These are phyloP conservation scores for Sebastes minor DNA, from an alignment of 2,797 vertebrate species.

Conservation along the genomic window DNA sequence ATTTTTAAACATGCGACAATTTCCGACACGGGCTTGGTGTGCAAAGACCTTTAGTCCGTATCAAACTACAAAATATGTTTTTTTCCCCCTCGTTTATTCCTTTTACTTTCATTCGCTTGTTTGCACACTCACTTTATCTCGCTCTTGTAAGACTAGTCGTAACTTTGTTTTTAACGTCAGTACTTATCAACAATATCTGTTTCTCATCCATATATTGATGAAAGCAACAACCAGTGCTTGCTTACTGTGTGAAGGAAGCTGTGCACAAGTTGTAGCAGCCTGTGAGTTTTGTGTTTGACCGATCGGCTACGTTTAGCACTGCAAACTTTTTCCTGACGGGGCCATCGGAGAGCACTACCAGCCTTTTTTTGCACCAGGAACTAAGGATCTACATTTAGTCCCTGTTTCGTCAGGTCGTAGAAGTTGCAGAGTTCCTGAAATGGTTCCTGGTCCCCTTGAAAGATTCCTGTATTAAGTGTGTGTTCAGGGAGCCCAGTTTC, in stretches of 20 bases:
- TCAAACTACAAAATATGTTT: background rate
- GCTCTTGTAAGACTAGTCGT: too few relatives aligned
- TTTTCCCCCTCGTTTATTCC: background rate
- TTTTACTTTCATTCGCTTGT: background rate
- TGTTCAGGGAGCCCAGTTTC: background rate
- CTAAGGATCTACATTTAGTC: too few relatives aligned
- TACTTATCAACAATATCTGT: background rate
- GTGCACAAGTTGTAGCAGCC: too few relatives aligned
- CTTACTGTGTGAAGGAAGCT: too few relatives aligned
- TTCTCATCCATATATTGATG: rapidly evolving
- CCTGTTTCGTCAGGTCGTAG: background rate
- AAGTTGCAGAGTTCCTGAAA: background rate
- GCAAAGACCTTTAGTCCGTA: too few relatives aligned
- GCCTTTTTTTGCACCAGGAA: background rate
- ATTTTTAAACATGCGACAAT: too few relatives aligned
- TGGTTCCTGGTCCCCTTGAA: background rate
- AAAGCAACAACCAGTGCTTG: background rate
- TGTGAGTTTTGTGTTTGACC: too few relatives aligned
- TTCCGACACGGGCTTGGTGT: too few relatives aligned
- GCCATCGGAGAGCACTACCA: background rate
- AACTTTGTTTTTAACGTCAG: background rate
- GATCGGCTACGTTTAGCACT: background rate
- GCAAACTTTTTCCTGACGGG: rapidly evolving
- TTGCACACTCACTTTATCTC: background rate
- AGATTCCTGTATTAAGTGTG: background rate